These are phyloP conservation scores for Caenorhabditis virilis DNA, from an alignment of 2,888 invertebrate genomes.

Conservation along the genomic window DNA sequence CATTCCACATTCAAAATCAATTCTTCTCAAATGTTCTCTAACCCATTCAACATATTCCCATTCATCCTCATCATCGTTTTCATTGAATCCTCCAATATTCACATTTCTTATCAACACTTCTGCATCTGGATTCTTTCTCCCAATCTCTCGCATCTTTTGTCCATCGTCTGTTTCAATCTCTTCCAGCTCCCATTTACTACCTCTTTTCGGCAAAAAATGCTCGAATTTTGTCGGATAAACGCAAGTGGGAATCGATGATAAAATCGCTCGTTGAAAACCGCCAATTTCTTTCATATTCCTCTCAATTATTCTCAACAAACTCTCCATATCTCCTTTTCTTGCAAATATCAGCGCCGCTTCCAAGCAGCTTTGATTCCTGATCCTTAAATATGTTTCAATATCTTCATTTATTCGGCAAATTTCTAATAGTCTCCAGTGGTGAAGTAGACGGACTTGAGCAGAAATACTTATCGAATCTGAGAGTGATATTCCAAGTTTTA, in stretches of 20 bases:
- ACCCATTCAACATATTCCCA: constrained; percentile 38
- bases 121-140: constrained; percentile 13
- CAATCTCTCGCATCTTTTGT: constrained; percentile 7
- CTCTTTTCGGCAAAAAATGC: constrained; percentile 18
- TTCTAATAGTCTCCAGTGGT: constrained; percentile 33
- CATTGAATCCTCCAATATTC: constrained; percentile 16
- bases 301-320: constrained; percentile 22
- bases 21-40: constrained; percentile 22
- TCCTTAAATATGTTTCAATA: constrained; percentile 36
- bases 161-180: constrained; percentile 6
- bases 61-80: constrained; percentile 5
- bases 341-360: constrained; percentile 45
- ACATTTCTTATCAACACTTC: constrained; percentile 7
- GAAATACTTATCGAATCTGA: constrained; percentile 16
- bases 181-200: constrained; percentile 23
- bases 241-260: constrained; percentile 33
- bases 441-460: constrained; percentile 30
- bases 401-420: constrained; percentile 33
- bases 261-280: constrained; percentile 20
- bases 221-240: constrained; percentile 27
- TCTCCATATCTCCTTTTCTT: constrained; percentile 33
- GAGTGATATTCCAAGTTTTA: constrained; percentile 25
- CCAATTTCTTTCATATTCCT: constrained; percentile 18
- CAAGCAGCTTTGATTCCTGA: constrained; percentile 31
- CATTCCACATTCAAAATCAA: constrained; percentile 50